Conservation (phyloP, 1,140 invertebrate genomes). For the Bombus sibiricus region DNA sequence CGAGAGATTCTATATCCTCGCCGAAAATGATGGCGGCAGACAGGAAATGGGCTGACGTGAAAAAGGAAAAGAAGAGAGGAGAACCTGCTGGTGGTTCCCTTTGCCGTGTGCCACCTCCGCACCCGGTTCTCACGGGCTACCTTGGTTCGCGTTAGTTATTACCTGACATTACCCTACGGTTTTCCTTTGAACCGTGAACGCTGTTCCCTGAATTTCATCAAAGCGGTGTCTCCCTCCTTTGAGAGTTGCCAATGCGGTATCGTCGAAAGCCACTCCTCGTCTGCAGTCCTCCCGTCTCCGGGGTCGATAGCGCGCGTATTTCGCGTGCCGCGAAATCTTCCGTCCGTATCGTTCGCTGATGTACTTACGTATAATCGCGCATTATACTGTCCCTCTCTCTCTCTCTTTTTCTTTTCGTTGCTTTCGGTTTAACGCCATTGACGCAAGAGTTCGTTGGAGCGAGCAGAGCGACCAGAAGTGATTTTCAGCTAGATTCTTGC, state of each 20-base stretch:
- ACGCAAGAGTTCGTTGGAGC: background rate
- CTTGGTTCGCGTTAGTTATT: conserved; percentile 40
- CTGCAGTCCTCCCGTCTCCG: background rate
- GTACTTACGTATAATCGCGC: no score
- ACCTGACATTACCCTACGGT: conserved; percentile 29
- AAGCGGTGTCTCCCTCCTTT: conserved; percentile 24
- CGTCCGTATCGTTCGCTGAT: background rate
- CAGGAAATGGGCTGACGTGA: conserved; percentile 46
- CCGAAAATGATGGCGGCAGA: conserved; percentile 23
- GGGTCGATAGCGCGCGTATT: background rate
- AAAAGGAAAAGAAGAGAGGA: conserved; percentile 13
- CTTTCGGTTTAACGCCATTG: background rate
- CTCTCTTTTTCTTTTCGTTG: no score
- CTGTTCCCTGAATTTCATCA: conserved; percentile 37
- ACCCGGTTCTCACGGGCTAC: conserved; percentile 28
- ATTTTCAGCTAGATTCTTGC: background rate
- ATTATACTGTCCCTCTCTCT: no score
- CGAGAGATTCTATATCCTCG: conserved; percentile 22
- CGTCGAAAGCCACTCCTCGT: conserved; percentile 7
- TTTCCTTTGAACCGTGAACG: conserved; percentile 36
- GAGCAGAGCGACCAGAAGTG: background rate
- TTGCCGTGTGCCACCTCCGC: conserved; percentile 30
- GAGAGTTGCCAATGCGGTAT: conserved; percentile 2
- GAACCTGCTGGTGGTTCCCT: conserved; percentile 13
- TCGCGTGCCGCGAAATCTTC: background rate